Percentiles rank a stretch among this genome's conserved stretches.
phyloP scores from a whole-genome alignment of 2,888 invertebrate genomes.

The Pecten maximus region DNA sequence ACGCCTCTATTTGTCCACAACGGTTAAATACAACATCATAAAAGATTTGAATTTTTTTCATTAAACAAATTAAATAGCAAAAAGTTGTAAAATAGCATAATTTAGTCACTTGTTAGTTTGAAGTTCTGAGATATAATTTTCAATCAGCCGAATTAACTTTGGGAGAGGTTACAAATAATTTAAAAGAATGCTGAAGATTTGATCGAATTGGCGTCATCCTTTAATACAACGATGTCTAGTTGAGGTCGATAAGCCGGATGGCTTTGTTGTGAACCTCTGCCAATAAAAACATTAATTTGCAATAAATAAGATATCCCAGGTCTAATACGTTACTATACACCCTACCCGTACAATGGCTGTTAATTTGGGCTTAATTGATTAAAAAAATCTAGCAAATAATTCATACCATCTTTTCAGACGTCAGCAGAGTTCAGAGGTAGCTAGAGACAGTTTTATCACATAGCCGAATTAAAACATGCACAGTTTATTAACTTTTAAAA shows the following conservation, averaged over 20 bases:
- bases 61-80: constrained; percentile 30
- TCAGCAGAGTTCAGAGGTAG: not conserved
- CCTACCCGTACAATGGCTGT: not conserved
- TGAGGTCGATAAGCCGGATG: not conserved
- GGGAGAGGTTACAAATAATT: constrained; percentile 11
- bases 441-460: not conserved
- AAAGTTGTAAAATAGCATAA: constrained; percentile 32
- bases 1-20: not conserved
- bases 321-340: not conserved
- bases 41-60: not conserved
- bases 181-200: constrained; percentile 30
- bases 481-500: too few species aligned
- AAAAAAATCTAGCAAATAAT: not conserved
- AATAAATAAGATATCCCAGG: not conserved
- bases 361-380: constrained; percentile 9
- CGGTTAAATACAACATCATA: not conserved
- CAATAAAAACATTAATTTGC: not conserved
- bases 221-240: not conserved
- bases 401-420: not conserved
- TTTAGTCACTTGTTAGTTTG: constrained; percentile 13
- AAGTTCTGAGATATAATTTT: constrained; percentile 17
- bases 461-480: not conserved
- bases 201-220: not conserved
- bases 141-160: constrained; percentile 3
- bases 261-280: not conserved